These are phyloP conservation scores for Isoperla grammatica DNA, from an alignment of 2,888 invertebrate genomes.

Conservation along the genomic window DNA sequence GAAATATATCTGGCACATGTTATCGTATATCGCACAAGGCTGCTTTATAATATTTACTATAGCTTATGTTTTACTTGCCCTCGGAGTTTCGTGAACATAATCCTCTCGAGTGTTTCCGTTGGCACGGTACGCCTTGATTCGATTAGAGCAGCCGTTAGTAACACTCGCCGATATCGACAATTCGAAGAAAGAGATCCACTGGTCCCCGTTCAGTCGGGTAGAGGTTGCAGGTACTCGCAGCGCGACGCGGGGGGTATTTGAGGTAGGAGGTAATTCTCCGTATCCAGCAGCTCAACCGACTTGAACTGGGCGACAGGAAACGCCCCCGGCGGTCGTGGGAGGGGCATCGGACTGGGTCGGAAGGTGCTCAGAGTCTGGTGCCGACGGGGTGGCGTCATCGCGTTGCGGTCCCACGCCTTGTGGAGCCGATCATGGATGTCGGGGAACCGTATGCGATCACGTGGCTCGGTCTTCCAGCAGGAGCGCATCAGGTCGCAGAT, in stretches of 20 bases:
- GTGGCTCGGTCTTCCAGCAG: constrained; percentile 77
- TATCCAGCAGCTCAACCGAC: constrained; percentile 52
- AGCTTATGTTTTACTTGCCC: too few species aligned
- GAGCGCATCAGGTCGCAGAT: constrained; percentile 70
- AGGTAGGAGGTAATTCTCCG: constrained; percentile 63
- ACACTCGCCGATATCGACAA: too few species aligned
- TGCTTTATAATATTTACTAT: too few species aligned
- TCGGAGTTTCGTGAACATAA: too few species aligned
- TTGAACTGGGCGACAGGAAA: constrained; percentile 34
- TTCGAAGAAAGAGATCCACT: too few species aligned
- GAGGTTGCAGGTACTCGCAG: constrained; percentile 53
- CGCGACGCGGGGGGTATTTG: constrained; percentile 45
- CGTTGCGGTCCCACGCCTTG: constrained; percentile 41
- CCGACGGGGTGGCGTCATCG: constrained; percentile 30
- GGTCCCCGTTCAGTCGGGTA: constrained; percentile 43
- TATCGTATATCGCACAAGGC: too few species aligned
- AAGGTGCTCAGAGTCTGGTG: background rate
- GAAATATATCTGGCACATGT: too few species aligned
- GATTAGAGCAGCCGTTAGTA: too few species aligned
- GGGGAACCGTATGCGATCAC: constrained; percentile 66
- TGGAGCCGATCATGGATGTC: constrained; percentile 62
- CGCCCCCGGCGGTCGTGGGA: constrained; percentile 39
- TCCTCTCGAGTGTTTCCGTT: too few species aligned
- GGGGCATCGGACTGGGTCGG: constrained; percentile 4
- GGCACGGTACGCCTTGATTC: too few species aligned